Percentiles rank a stretch among this genome's conserved stretches.
phyloP scores from a whole-genome alignment of 2,797 vertebrate species.

The Eulemur albifrons region DNA sequence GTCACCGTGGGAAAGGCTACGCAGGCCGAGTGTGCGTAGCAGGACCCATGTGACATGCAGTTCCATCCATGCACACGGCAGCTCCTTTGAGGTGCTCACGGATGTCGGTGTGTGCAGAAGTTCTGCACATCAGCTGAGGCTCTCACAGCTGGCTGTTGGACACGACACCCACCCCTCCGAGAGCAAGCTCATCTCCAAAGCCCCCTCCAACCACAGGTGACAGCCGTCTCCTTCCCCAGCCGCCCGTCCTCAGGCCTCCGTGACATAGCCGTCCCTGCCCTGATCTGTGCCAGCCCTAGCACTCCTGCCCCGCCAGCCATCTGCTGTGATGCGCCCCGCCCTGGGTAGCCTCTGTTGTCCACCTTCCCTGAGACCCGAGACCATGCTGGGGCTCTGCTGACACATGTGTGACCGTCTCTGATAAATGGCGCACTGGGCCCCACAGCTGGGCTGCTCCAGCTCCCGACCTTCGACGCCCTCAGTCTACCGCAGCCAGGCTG shows the following conservation, averaged over 20 bases:
- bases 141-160: background rate
- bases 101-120: background rate
- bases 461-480: fast-evolving
- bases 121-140: background rate
- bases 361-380: background rate
- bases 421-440: background rate
- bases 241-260: background rate
- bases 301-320: background rate
- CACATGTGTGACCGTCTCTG: no score
- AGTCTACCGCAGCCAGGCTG: background rate
- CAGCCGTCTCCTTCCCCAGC: background rate
- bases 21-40: background rate
- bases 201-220: no score
- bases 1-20: background rate
- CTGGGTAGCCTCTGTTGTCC: background rate
- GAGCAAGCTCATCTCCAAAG: background rate
- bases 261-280: background rate
- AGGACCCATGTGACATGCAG: background rate
- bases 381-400: background rate
- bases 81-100: no score
- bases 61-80: background rate
- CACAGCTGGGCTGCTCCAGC: background rate
- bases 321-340: fast-evolving
- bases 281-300: background rate
- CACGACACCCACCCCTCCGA: background rate